Percentiles rank a stretch among this genome's conserved stretches.
Conservation (phyloP, 2,888 invertebrate species). For the Oxycera nigricornis region DNA sequence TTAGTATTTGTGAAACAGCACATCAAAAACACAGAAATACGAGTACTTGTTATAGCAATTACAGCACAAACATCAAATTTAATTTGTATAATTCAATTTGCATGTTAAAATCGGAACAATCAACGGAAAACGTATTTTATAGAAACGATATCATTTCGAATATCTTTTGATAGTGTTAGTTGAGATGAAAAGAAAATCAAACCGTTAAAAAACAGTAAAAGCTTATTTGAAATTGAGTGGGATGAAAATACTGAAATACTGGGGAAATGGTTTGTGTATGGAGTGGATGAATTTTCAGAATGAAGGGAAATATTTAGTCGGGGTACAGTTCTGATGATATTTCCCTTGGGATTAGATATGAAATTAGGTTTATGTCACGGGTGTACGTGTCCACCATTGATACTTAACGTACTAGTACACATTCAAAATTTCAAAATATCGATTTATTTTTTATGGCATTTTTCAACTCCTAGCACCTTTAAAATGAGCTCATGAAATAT, state of each 20-base stretch:
- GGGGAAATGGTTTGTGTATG: slow-evolving; percentile 15
- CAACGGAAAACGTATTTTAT: not conserved
- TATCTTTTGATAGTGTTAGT: not conserved
- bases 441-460: no score
- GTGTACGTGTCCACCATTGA: not conserved
- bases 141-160: not conserved
- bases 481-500: no score
- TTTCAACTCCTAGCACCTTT: no score
- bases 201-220: slow-evolving; percentile 2
- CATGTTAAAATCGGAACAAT: not conserved
- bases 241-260: not conserved
- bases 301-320: slow-evolving; percentile 4
- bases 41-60: not conserved
- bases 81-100: not conserved
- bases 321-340: not conserved
- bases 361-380: slow-evolving; percentile 23
- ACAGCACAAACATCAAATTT: not conserved
- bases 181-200: not conserved
- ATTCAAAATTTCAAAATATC: no score
- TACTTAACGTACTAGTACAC: not conserved
- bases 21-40: slow-evolving; percentile 8
- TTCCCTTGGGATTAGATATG: not conserved
- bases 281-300: not conserved
- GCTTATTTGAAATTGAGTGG: not conserved
- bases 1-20: slow-evolving; percentile 17